Evolutionary conservation across 2,797 vertebrate species (phyloP).

Genomic region (Poeciliopsis turneri): DNA sequence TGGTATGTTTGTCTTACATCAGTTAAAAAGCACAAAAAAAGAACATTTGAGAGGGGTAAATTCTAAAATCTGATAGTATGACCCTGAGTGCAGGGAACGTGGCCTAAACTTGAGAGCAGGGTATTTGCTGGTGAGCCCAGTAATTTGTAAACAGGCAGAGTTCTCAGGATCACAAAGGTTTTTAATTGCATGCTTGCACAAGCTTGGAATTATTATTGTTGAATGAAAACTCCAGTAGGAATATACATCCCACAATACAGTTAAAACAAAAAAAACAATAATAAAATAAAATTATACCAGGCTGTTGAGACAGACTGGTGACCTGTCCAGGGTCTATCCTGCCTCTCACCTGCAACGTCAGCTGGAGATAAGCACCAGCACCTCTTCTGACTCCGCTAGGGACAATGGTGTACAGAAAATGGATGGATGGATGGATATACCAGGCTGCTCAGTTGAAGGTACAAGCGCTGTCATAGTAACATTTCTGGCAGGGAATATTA

Average conservation of each 20-base stretch:
- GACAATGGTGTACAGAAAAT: no score
- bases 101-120: neutral
- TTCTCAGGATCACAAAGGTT: neutral
- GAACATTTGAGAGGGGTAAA: neutral
- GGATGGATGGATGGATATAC: neutral
- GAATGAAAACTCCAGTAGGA: neutral
- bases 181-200: neutral
- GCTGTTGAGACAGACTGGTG: neutral
- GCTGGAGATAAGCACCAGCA: no score
- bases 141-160: neutral
- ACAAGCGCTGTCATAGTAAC: neutral
- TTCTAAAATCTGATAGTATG: neutral
- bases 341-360: no score
- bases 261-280: neutral
- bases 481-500: neutral
- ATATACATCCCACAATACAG: neutral
- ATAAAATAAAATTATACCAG: neutral
- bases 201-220: neutral
- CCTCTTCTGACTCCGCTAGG: no score
- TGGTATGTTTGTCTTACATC: neutral
- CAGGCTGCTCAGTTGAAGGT: neutral
- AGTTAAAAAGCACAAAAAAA: neutral
- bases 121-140: neutral
- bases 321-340: no score
- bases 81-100: neutral